Evolutionary conservation across 2,888 invertebrate species (phyloP), one percentile per base, ranked within the genome.

Genomic region (Chymomyza fuscimana): DNA sequence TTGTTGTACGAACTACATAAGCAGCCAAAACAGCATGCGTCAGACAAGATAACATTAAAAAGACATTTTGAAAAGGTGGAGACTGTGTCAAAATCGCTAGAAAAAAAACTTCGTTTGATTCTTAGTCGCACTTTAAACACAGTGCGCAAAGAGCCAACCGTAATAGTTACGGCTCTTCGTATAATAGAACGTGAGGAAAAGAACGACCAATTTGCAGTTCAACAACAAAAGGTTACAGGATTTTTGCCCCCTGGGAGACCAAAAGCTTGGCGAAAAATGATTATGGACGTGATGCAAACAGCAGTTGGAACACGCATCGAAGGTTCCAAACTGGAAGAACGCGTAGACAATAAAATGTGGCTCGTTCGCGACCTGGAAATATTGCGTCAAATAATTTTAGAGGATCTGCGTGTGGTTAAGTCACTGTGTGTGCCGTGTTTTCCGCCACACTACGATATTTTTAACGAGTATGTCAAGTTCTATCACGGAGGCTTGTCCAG

Each of bases 181-280:
- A 98, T 99, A 67, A 97, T 99, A 84, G 99, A 99, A 91, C 93
- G 99, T 67, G 99, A 99, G 91, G 99, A 99, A 89, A 97, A 97
- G 92, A 95, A 97, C 46, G 99, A 99, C 93, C 94, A 95, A 82
- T 96, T 96, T 92, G 97, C 97, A 10, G 87, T 96, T 76, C 95
- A 96, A 90, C 91, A 92, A 67, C 91, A 92, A 59, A 92, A 92
- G 66, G 88, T 91, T 81, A 96, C 96, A 4, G 97, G 97, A 0
- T 99, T 99, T 90, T 93, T 97, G 92, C 97, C 99, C 0, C 98
- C 98, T 0, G 98, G 98, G 0, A 94, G 99, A 51, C 99, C 99
- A 0, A 98, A 99, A 89, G 93, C 93, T 67, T 99, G 98, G 99
- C 94, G 96, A 65, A 93, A 95, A 12, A 96, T 96, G 93, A 96